Base-by-base conservation (phyloP, 2,797 vertebrate species). In the Myotis daubentonii region DNA sequence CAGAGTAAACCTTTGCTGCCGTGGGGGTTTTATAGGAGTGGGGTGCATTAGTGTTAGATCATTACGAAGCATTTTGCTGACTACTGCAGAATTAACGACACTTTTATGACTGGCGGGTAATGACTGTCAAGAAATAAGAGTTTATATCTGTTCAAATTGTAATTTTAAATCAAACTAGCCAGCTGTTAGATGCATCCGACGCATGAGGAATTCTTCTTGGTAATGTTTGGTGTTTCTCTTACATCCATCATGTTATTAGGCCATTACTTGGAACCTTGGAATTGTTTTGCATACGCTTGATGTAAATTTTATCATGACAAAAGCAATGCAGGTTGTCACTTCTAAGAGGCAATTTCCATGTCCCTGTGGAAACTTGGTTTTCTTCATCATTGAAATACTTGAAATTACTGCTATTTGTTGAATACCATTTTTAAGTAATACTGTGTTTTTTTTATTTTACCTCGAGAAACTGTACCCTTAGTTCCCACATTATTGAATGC, bases 61-160 rank as follows among this genome's bases (percentile, higher is more conserved):
- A 97, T 98, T 98, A 97, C 92, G 96, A 97, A 98, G 92, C 95
- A 86, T 97, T 97, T 98, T 98, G 97, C 97, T 98, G 97, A 98
- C 30, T 71, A 86, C 92, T 91, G 62, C 87, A 97, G 93, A 97
- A 97, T 97, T 97, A 98, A 96, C 97, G 95, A 72, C 4, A 38
- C 92, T 97, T 97, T 97, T 97, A 97, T 91, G 86, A 96, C 95
- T 93, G 74, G 84, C 1, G 0, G 93, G 95, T 97, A 98, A 97
- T 98, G 97, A 95, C 91, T 95, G 87, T 97, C 94, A 98, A 97
- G 89, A 97, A 96, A 95, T 84, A 93, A 93, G 94, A 95, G 91
- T 94, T 97, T 94, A 90, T 97, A 95, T 97, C 85, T 79, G 83
- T 97, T 98, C 94, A 94, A 93, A 94, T 68, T 96, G 91, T 96